Evolutionary conservation across 2,888 invertebrate species (phyloP), one percentile per base, ranked within the genome.

Genomic region (Orthonychiurus folsomi): DNA sequence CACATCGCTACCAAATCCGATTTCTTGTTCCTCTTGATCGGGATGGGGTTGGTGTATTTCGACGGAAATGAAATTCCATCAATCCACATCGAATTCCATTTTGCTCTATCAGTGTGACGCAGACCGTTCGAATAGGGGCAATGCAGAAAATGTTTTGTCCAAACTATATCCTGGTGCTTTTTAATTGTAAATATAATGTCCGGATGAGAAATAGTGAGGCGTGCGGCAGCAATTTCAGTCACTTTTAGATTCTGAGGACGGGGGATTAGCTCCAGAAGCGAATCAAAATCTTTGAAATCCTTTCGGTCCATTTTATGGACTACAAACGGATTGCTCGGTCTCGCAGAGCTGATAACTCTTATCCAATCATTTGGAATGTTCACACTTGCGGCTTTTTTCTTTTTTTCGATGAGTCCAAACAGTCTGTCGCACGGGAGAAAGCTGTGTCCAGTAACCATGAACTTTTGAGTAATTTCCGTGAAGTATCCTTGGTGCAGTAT

Each of bases 361-460:
- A 37, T 37, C 37, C 37, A 37, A 9, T 37, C 37, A 37, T 15
- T 37, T 9, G 37, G 37, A 5, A 9, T 15, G 37, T 37, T 9
- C 5, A 37, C 37, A 5, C 5, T 37, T 5, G 9, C 15, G 37
- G 15, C 37, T 37, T 15, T 5, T 37, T 37, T 37, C 37, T n/a
- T 3, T 52, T 52, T 3, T 57, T 69, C 61, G 48, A 70, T 69
- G 20, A 66, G 25, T 50, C 68, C 66, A 58, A 73, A 70, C 60
- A 70, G 68, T 24, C 68, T 60, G 55, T 71, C 69, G 59, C 72
- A 70, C 9, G 68, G 69, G 26, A 69, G 59, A 61, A 73, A 73
- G 18, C 64, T 66, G 55, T 71, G 69, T 12, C 70, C 69, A 52
- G 65, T 64, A 21, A 55, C 61, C 60, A 73, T 61, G 67, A 66